A percentile compares a stretch with the other conserved stretches of the same genome.
phyloP scores from a whole-genome alignment of 2,113 vertebrate genomes.

The Anarrhichthys ocellatus region DNA sequence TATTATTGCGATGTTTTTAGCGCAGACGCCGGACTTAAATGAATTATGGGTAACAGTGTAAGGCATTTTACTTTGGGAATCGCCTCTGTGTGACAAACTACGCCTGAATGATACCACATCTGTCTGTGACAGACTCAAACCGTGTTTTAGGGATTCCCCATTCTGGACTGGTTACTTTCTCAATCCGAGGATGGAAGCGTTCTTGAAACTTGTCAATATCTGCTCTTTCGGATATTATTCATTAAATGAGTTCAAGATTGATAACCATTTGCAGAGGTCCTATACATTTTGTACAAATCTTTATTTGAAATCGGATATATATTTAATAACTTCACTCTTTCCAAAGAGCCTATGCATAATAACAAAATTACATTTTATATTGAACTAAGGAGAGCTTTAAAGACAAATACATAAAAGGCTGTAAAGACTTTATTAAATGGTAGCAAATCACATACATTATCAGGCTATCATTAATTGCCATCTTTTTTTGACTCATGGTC shows the following conservation, averaged over 20 bases:
- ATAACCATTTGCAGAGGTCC: not conserved
- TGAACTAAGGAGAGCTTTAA: not conserved
- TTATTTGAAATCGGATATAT: not conserved
- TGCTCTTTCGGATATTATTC: not conserved
- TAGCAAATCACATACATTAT: constrained; percentile 71
- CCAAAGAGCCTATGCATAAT: not conserved
- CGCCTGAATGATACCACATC: too few relatives aligned
- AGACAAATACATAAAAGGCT: constrained; percentile 39
- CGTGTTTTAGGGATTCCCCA: not conserved
- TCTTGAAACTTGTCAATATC: not conserved
- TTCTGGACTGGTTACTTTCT: not conserved
- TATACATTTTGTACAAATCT: not conserved
- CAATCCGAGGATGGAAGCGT: not conserved
- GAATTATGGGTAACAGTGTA: too few relatives aligned
- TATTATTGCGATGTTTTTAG: too few relatives aligned
- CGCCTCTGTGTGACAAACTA: too few relatives aligned
- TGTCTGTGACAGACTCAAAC: not conserved
- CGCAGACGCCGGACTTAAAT: too few relatives aligned
- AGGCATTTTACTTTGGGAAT: too few relatives aligned
- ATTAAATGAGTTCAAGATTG: not conserved
- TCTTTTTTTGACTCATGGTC: constrained; percentile 3
- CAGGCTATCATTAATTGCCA: constrained; percentile 20
- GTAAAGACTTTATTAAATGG: constrained; percentile 74
- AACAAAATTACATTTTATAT: not conserved
- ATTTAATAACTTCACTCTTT: not conserved